Evolutionary conservation across 1,140 invertebrate species (phyloP).

Genomic region (Drepana arcuata): DNA sequence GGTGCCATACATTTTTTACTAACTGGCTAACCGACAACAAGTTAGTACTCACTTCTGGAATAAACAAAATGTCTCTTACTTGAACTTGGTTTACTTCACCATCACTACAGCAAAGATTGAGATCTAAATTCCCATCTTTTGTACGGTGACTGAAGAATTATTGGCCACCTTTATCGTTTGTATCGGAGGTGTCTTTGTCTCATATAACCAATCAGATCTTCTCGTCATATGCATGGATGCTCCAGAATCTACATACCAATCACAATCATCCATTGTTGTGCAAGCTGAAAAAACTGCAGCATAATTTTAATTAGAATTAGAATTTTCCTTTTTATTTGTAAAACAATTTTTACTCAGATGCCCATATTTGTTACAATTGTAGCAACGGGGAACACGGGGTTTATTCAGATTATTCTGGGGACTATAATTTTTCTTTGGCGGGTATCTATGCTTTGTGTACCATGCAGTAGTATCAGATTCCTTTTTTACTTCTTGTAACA

Average conservation of each 20-base stretch:
- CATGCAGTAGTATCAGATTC: neutral
- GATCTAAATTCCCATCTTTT: too few relatives aligned
- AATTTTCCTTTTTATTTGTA: constrained; percentile 13
- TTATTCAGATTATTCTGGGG: neutral
- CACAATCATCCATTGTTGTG: constrained; percentile 5
- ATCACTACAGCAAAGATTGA: too few relatives aligned
- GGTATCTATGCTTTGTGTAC: neutral
- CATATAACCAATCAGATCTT: constrained; percentile 16
- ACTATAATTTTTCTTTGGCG: neutral
- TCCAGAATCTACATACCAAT: constrained; percentile 22
- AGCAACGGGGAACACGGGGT: constrained; percentile 23
- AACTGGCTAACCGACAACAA: constrained; percentile 16
- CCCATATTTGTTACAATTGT: constrained; percentile 26
- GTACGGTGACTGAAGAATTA: too few relatives aligned
- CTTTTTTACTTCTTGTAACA: neutral
- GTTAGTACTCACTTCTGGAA: constrained; percentile 15
- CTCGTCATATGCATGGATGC: constrained; percentile 25
- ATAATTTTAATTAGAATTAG: constrained; percentile 14
- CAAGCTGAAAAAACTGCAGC: constrained; percentile 21
- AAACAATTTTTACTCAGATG: constrained; percentile 25
- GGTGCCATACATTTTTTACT: constrained; percentile 19
- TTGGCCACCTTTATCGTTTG: too few relatives aligned
- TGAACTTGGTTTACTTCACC: too few relatives aligned
- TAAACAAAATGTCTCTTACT: constrained; percentile 16
- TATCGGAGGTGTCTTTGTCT: too few relatives aligned